Evolutionary conservation across 2,797 vertebrate species (phyloP).

Genomic region (Basileuterus tristriatus): DNA sequence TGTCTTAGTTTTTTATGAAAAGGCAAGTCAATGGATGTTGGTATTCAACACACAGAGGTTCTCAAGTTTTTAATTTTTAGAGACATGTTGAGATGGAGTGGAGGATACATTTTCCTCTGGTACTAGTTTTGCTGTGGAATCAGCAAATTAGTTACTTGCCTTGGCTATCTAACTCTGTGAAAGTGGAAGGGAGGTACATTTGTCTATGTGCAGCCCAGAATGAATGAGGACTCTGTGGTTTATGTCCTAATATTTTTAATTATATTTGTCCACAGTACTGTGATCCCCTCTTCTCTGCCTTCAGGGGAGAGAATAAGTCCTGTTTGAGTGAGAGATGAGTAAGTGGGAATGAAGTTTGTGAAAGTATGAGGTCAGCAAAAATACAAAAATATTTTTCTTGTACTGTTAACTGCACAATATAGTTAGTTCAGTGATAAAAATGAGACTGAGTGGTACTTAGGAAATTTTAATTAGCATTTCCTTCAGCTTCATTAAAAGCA

Average conservation of each 20-base stretch:
- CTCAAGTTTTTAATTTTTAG: neutral
- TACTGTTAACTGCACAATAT: neutral
- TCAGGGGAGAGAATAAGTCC: neutral
- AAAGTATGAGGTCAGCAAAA: neutral
- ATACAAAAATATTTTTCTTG: neutral
- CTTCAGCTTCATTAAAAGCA: neutral
- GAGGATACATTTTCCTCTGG: neutral
- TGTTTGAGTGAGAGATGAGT: neutral
- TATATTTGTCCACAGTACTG: neutral
- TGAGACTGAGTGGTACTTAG: neutral
- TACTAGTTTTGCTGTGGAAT: neutral
- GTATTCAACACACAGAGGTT: neutral
- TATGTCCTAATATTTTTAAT: neutral
- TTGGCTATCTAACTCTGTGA: neutral
- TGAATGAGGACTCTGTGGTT: neutral
- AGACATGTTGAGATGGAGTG: neutral
- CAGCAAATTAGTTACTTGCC: neutral
- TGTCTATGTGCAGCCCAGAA: neutral
- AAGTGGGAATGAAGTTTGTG: neutral
- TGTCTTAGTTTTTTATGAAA: neutral
- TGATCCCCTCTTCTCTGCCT: neutral
- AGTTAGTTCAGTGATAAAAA: neutral
- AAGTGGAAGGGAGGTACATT: neutral
- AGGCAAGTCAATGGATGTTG: neutral
- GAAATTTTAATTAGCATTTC: neutral